Evolutionary conservation across 2,888 invertebrate species (phyloP).

Genomic region (Tenodera sinensis): DNA sequence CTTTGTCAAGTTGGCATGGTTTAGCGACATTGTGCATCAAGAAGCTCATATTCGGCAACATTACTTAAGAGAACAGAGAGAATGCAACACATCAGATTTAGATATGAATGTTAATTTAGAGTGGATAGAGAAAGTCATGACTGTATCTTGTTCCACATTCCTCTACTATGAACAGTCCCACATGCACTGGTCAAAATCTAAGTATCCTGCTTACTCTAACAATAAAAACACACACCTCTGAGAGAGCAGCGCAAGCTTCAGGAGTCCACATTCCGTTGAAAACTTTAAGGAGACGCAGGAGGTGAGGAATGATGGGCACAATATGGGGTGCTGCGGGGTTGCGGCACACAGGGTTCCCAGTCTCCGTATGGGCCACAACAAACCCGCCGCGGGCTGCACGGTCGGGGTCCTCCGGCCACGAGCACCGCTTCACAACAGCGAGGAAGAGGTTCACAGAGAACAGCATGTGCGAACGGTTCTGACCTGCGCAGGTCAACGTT

Average conservation of each 20-base stretch:
- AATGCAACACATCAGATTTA: too few species aligned
- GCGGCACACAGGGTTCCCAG: conserved; percentile 75
- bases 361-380: conserved; percentile 68
- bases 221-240: conserved; percentile 46
- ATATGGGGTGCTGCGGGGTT: conserved; percentile 85
- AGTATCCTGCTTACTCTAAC: background rate
- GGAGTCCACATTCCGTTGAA: conserved; percentile 78
- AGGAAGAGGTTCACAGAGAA: conserved; percentile 73
- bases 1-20: too few species aligned
- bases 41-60: too few species aligned
- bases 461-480: conserved; percentile 62
- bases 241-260: conserved; percentile 58
- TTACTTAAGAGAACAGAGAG: too few species aligned
- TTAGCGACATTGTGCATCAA: too few species aligned
- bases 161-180: background rate
- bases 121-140: too few species aligned
- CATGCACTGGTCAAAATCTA: background rate
- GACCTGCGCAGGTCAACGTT: conserved; percentile 42
- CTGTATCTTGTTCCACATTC: background rate
- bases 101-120: too few species aligned
- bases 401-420: conserved; percentile 85
- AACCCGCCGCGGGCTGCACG: conserved; percentile 82
- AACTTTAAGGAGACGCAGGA: conserved; percentile 72
- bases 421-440: conserved; percentile 83
- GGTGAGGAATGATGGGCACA: conserved; percentile 73